Evolutionary conservation across 2,797 vertebrate genomes (phyloP), one percentile per base, ranked within the genome.

Genomic region (Erpetoichthys calabaricus): DNA sequence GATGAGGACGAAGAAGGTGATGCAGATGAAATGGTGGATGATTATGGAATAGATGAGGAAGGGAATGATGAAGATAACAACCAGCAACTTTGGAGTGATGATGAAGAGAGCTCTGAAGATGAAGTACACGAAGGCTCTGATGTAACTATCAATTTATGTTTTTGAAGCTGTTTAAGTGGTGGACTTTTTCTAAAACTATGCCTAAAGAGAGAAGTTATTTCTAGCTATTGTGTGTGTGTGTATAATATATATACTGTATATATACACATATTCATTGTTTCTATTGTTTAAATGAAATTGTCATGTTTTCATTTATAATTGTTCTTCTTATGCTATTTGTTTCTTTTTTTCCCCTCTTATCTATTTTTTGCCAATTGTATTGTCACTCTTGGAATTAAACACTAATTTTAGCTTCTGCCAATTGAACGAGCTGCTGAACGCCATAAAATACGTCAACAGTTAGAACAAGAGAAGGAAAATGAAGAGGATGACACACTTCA

Each of bases 401-500:
- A 25, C 25, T 25, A 25, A 25, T 25, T 25, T 25, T 58, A 99
- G 96, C 79, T 98, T 72, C 82, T 99, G 68, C 96, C 94, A 9
- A 97, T 98, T 61, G 96, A 99, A 63, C 86, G 79, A 70, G 91
- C 90, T 57, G 91, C 92, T 42, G 83, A 68, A 75, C 97, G 91
- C 74, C 82, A 81, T 62, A 93, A 91, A 63, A 80, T 60, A 74
- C 45, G 68, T 8, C 57, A 54, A 56, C 53, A 25, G 1, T 53
- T 0, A 0, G 46, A 1, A 4, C 74, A 82, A 42, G 68, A 81
- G 42, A 75, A 71, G 1, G 77, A 70, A 53, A 70, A 78, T 59
- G 4, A 42, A 9, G 65, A 72, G 0, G 63, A 73, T 2, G 70
- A 75, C 3, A 80, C 76, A 4, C 67, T 97, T 46, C 89, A 93